These are phyloP conservation scores for Spongia lamella DNA, from an alignment of 37 sponge, comb jelly and placozoan genomes.

Conservation along the genomic window DNA sequence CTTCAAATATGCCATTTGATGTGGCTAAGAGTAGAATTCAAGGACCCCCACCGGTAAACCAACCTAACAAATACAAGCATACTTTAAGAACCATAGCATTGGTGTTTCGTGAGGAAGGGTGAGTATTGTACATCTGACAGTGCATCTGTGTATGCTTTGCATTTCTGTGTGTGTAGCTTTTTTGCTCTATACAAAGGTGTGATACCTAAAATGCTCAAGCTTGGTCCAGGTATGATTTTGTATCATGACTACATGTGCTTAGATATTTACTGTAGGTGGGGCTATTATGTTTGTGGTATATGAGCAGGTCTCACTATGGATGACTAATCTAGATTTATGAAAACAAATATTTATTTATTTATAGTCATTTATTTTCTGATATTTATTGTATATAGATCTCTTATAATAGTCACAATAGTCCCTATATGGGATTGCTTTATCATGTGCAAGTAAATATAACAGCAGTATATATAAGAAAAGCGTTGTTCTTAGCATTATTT, in stretches of 20 bases:
- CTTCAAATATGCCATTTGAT: slow-evolving; percentile 46
- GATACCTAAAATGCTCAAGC: slow-evolving; percentile 32
- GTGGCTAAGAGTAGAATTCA: slow-evolving; percentile 63
- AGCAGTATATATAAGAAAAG: too few relatives aligned
- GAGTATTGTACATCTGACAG: background rate
- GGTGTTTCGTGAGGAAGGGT: slow-evolving; percentile 49
- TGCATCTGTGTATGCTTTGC: too few relatives aligned
- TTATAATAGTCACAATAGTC: too few relatives aligned
- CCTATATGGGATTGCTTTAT: too few relatives aligned
- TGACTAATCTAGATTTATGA: background rate
- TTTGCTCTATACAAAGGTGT: slow-evolving; percentile 49
- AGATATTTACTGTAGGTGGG: slow-evolving; percentile 10
- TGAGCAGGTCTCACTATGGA: slow-evolving; percentile 32
- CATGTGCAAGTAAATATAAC: too few relatives aligned
- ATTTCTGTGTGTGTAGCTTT: too few relatives aligned
- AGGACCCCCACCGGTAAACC: slow-evolving; percentile 24
- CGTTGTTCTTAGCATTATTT: background rate
- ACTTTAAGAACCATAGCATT: slow-evolving; percentile 16
- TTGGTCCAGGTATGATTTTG: slow-evolving; percentile 38
- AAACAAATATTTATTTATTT: too few relatives aligned
- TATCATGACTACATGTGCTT: too few relatives aligned
- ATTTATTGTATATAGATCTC: too few relatives aligned
- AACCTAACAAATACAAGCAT: slow-evolving; percentile 26
- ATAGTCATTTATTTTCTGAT: too few relatives aligned
- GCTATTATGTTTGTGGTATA: slow-evolving; percentile 50